Conservation (phyloP, 2,888 invertebrate species). For the Troilus luridus region DNA sequence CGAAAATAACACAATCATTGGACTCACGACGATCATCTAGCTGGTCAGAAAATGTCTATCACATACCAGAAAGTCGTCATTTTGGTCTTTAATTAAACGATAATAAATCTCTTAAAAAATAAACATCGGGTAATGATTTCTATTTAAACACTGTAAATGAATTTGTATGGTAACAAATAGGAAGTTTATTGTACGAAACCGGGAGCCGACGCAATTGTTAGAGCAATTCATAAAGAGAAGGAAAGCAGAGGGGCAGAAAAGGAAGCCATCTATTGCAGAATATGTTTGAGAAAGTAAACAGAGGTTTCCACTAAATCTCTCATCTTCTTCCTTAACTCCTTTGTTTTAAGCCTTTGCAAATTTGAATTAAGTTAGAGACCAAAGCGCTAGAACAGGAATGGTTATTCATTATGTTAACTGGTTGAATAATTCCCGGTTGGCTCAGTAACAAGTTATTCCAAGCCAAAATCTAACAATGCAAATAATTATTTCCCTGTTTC, state of each 20-base stretch:
- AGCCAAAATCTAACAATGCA: background rate
- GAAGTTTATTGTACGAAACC: background rate
- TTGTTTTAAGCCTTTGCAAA: conserved; percentile 13
- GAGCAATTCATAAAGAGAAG: background rate
- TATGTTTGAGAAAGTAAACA: conserved; percentile 23
- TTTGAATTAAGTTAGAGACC: background rate
- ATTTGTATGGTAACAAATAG: background rate
- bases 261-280: conserved; percentile 17
- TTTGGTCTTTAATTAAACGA: background rate
- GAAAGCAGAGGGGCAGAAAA: background rate
- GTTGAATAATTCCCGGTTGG: background rate
- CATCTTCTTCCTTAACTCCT: conserved; percentile 1
- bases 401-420: background rate
- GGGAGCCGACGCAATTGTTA: background rate
- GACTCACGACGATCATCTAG: background rate
- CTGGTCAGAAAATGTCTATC: background rate
- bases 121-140: background rate
- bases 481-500: background rate
- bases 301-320: background rate
- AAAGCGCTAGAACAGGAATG: background rate
- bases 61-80: background rate
- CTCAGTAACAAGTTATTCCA: background rate
- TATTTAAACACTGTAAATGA: background rate
- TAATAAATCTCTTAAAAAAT: background rate
- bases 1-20: background rate